These are phyloP conservation scores for Diplogasteroides magnus DNA, from an alignment of 1,140 invertebrate species.

Conservation along the genomic window DNA sequence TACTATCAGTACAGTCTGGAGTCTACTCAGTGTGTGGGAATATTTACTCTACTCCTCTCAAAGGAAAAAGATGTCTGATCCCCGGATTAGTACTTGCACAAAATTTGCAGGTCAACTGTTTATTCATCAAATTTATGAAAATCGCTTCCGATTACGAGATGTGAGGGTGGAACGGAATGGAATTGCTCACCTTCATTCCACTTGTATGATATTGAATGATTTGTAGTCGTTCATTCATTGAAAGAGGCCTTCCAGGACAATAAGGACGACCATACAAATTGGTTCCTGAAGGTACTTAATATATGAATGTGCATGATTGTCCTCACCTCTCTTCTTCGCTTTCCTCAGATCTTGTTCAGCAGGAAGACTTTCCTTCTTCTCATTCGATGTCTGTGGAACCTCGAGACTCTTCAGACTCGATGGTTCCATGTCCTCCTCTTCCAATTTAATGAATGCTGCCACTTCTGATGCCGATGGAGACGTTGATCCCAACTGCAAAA, in stretches of 20 bases:
- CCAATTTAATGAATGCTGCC: no score
- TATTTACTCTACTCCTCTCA: no score
- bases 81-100: no score
- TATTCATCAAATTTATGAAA: background rate
- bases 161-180: background rate
- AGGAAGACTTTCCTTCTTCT: no score
- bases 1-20: no score
- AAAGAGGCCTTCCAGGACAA: slow-evolving; percentile 48
- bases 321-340: background rate
- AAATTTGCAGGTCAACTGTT: slow-evolving; percentile 1
- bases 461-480: no score
- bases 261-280: slow-evolving; percentile 53
- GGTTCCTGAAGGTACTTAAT: slow-evolving; percentile 36
- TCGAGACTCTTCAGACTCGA: no score
- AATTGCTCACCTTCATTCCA: slow-evolving; percentile 42
- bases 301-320: background rate
- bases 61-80: no score
- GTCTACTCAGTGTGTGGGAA: no score
- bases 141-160: background rate
- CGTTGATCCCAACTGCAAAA: no score
- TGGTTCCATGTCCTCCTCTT: no score
- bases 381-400: no score
- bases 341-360: background rate
- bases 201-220: slow-evolving; percentile 51
- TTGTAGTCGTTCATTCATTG: slow-evolving; percentile 47